phyloP scores from a whole-genome alignment of 2,113 vertebrate genomes.

The Myrmecophaga tridactyla region DNA sequence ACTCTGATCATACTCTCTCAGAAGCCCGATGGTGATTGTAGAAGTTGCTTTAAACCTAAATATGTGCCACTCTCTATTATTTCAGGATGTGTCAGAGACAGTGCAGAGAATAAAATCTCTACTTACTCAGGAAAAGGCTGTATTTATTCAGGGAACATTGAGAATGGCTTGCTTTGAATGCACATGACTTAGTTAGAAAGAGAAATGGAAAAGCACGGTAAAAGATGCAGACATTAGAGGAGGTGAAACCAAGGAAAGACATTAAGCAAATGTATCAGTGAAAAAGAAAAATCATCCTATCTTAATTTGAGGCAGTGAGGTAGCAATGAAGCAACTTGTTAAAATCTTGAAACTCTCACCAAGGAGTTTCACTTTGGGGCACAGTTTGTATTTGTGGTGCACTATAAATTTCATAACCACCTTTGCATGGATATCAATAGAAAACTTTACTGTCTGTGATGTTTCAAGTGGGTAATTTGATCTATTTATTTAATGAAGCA shows the following conservation, averaged over 20 bases:
- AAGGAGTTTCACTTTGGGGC: background rate
- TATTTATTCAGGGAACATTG: background rate
- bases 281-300: background rate
- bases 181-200: background rate
- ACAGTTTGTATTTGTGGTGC: background rate
- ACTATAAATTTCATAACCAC: background rate
- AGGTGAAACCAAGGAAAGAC: background rate
- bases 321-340: background rate
- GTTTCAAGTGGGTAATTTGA: background rate
- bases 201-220: background rate
- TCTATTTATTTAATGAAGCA: background rate
- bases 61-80: background rate
- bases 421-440: background rate
- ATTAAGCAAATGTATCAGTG: background rate
- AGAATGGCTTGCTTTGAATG: background rate
- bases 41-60: background rate
- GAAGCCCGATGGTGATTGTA: background rate
- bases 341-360: background rate
- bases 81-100: background rate
- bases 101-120: background rate
- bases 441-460: background rate
- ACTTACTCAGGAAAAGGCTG: background rate
- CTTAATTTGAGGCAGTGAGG: background rate
- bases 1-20: background rate
- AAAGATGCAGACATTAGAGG: background rate